Percentiles rank a stretch among this genome's conserved stretches.
Evolutionary conservation across 2,888 invertebrate species (phyloP).

Genomic region (Petrophora chlorosata): DNA sequence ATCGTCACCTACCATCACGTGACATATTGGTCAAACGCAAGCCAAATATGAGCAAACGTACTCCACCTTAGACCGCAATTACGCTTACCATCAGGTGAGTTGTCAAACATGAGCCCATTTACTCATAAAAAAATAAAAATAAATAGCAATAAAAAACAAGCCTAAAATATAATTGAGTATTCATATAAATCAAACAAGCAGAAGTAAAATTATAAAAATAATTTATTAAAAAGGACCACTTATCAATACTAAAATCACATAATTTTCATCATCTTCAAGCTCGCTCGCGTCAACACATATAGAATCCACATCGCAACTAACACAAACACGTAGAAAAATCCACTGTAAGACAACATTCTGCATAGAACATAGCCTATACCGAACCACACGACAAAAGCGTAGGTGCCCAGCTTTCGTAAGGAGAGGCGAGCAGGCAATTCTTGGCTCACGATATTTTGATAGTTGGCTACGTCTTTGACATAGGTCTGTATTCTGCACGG

Average conservation of each 20-base stretch:
- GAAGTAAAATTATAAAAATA: constrained; percentile 37
- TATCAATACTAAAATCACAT: constrained; percentile 40
- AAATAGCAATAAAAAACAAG: too few relatives aligned
- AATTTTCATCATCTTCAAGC: constrained; percentile 60
- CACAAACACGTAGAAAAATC: constrained; percentile 75
- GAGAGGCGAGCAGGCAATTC: constrained; percentile 87
- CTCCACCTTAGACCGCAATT: too few relatives aligned
- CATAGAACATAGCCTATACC: constrained; percentile 77
- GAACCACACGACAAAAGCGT: constrained; percentile 83
- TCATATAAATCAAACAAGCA: background rate
- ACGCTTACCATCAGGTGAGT: too few relatives aligned
- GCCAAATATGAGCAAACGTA: too few relatives aligned
- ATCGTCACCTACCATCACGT: too few relatives aligned
- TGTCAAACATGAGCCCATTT: too few relatives aligned
- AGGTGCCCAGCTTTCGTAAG: constrained; percentile 86
- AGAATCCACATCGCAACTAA: constrained; percentile 72
- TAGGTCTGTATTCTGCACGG: constrained; percentile 86
- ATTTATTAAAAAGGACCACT: constrained; percentile 36
- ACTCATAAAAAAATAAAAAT: too few relatives aligned
- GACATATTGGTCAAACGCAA: too few relatives aligned
- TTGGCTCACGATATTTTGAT: constrained; percentile 80
- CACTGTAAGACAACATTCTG: constrained; percentile 80
- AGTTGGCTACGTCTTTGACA: constrained; percentile 83
- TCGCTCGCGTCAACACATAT: constrained; percentile 78
- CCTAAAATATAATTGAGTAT: too few relatives aligned